A percentile compares a stretch with the other conserved stretches of the same genome.
Conservation (phyloP, 2,888 invertebrate species). For the Dascillus cervinus region DNA sequence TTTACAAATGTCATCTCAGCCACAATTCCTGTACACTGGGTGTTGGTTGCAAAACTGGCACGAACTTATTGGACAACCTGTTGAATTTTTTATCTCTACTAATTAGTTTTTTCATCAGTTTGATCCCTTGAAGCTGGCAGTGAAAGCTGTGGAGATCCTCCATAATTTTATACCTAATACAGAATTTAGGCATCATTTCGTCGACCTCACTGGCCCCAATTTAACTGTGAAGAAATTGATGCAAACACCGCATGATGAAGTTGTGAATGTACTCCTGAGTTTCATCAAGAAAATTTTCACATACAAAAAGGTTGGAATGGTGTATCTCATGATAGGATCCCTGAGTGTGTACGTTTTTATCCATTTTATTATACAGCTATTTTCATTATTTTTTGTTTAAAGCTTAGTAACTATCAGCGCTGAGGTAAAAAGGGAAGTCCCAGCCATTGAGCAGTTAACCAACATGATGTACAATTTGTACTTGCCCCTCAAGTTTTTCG, state of each 20-base stretch:
- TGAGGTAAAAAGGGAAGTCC: constrained; percentile 16
- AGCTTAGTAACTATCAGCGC: constrained; percentile 5
- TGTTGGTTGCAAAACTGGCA: too few species aligned
- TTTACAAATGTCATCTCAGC: too few species aligned
- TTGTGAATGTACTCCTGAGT: constrained; percentile 24
- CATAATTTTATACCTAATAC: not conserved
- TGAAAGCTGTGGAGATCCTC: not conserved
- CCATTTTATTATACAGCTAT: not conserved
- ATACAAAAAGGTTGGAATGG: constrained; percentile 23
- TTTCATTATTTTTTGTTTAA: not conserved
- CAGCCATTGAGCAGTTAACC: constrained; percentile 24
- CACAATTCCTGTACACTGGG: too few species aligned
- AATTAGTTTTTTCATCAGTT: too few species aligned
- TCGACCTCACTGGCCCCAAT: constrained; percentile 5
- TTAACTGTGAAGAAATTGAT: constrained; percentile 19
- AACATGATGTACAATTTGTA: constrained; percentile 25
- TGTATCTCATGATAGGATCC: constrained; percentile 20
- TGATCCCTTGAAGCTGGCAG: too few species aligned
- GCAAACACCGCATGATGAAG: constrained; percentile 14
- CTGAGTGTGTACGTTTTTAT: not conserved
- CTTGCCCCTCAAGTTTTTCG: constrained; percentile 31
- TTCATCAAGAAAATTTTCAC: constrained; percentile 27
- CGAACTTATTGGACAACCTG: too few species aligned
- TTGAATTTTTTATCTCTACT: too few species aligned
- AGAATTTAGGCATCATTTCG: not conserved